These are phyloP conservation scores for Gallinago nigripennis DNA, from an alignment of 2,797 vertebrate genomes.

Conservation along the genomic window DNA sequence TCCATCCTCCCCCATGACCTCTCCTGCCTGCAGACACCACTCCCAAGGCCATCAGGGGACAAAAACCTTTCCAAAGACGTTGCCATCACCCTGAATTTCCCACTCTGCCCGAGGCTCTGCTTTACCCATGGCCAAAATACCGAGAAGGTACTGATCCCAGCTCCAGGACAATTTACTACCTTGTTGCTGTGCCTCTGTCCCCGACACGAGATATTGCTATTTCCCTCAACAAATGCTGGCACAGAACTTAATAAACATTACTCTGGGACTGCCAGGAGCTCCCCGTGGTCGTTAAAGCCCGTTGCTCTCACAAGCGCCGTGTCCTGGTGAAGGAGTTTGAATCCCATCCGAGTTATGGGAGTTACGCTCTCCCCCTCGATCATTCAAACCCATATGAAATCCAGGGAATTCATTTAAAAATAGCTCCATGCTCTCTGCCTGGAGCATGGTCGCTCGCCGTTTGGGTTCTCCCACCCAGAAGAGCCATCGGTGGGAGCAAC, in stretches of 20 bases:
- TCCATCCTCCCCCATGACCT: not conserved
- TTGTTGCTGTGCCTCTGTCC: accelerated
- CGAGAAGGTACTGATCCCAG: not conserved
- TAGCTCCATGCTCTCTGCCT: accelerated
- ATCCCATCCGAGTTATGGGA: not conserved
- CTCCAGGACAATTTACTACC: not conserved
- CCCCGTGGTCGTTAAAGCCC: not conserved
- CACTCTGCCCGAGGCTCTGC: not conserved
- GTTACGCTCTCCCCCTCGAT: not conserved
- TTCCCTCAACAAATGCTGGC: not conserved
- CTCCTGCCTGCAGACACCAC: not conserved
- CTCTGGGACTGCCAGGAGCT: not conserved
- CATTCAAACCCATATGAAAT: too few species aligned
- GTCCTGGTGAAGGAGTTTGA: not conserved
- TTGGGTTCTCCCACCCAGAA: not conserved
- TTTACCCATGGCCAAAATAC: not conserved
- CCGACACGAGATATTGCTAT: not conserved
- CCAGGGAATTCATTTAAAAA: not conserved
- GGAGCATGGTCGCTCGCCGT: not conserved
- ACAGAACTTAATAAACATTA: not conserved
- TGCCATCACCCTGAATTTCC: not conserved
- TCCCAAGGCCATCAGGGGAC: not conserved
- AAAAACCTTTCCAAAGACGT: not conserved
- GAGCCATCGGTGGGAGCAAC: not conserved
- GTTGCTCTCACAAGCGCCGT: not conserved